Conservation (phyloP, 2,888 invertebrate genomes). For the Xestia sexstrigata region DNA sequence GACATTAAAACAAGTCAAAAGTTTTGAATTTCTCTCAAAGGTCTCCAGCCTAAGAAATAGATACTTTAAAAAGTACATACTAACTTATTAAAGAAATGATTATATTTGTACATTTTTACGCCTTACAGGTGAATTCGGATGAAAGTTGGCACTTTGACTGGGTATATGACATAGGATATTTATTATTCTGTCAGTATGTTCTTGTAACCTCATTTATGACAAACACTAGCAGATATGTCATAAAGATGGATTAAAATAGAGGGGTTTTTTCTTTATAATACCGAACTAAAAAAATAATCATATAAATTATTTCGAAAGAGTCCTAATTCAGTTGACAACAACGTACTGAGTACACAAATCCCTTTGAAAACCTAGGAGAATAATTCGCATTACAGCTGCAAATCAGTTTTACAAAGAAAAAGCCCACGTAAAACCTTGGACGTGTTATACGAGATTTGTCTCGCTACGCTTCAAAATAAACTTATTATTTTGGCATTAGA, state of each 20-base stretch:
- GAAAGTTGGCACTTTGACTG: neutral
- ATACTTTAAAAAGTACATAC: neutral
- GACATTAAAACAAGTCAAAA: neutral
- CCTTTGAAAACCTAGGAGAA: constrained; percentile 4
- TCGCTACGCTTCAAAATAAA: constrained; percentile 22
- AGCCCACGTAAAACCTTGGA: neutral
- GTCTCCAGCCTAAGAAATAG: neutral
- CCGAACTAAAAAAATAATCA: neutral
- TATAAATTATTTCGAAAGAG: neutral
- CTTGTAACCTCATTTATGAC: neutral
- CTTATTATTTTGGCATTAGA: constrained; percentile 36
- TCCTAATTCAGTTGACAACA: neutral
- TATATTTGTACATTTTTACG: neutral
- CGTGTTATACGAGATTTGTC: constrained; percentile 12
- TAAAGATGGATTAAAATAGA: neutral
- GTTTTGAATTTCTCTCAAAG: neutral
- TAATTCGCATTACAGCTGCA: neutral
- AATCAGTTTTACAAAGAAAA: constrained; percentile 26
- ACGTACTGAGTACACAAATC: constrained; percentile 1
- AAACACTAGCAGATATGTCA: neutral
- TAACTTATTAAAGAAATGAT: neutral
- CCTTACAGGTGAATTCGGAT: neutral
- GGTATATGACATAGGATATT: neutral
- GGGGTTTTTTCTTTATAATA: neutral
- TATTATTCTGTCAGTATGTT: neutral